Conservation (phyloP, 2,888 invertebrate species). For the Diarsia brunnea region DNA sequence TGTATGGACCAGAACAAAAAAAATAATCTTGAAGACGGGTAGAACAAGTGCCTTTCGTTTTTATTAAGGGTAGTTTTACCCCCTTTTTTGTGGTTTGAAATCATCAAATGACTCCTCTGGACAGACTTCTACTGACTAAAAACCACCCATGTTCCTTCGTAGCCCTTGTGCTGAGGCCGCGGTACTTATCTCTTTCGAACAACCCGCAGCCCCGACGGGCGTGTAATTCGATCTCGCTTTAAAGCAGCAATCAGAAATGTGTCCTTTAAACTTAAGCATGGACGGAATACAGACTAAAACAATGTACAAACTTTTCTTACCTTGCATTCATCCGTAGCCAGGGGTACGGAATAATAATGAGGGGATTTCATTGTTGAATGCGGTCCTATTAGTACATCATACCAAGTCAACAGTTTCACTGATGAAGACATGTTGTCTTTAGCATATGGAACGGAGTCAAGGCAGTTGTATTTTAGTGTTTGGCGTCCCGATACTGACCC, state of each 20-base stretch:
- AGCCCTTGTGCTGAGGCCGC: too few relatives aligned
- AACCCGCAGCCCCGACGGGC: too few relatives aligned
- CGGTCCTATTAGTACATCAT: conserved; percentile 64
- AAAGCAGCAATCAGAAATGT: not conserved
- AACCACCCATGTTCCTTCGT: too few relatives aligned
- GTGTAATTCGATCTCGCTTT: too few relatives aligned
- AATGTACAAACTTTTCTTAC: not conserved
- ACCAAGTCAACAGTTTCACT: conserved; percentile 63
- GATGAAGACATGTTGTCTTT: conserved; percentile 23
- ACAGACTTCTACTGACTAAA: too few relatives aligned
- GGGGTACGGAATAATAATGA: conserved; percentile 55
- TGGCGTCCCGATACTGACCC: conserved; percentile 54
- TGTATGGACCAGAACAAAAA: too few relatives aligned
- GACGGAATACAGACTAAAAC: not conserved
- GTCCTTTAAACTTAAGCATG: not conserved
- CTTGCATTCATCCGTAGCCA: conserved; percentile 39
- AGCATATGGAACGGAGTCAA: conserved; percentile 55
- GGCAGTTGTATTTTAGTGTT: conserved; percentile 65
- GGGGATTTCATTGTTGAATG: conserved; percentile 48
- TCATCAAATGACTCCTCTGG: too few relatives aligned
- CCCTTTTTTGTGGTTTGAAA: too few relatives aligned
- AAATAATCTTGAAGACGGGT: too few relatives aligned
- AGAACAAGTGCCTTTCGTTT: too few relatives aligned
- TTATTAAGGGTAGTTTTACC: too few relatives aligned
- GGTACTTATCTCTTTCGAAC: too few relatives aligned